Evolutionary conservation across 2,797 vertebrate species (phyloP), one percentile per base, ranked within the genome.

Genomic region (Pampus argenteus): DNA sequence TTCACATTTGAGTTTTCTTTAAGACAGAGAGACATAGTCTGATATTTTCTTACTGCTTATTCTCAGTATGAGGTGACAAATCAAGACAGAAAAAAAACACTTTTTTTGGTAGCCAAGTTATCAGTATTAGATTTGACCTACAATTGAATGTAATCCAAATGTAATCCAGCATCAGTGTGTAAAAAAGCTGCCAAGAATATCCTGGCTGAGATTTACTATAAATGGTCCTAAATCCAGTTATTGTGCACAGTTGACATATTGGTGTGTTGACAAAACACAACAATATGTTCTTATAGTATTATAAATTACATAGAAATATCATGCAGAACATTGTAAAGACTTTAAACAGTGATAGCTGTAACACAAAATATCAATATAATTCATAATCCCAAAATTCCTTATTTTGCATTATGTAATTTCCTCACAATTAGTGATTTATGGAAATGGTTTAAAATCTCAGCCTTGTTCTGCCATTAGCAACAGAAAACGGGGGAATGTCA

Each of bases 181-280:
- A 50, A 31, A 58, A 67, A 71, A 59, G 18, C 38, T 40, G 38
- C 13, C 38, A 4, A 70, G 28, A 54, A 38, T 38, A 40, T 86
- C 82, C 73, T 34, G 77, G 66, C n/a, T 81, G 66, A 84, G 74
- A 77, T 1, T 66, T 60, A 52, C 64, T 78, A 36, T 68, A 57
- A 79, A 75, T 69, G 76, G 51, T 36, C 36, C 26, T 76, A 74
- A 88, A 82, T 88, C 79, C 71, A 29, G 47, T 65, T 31, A 78
- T 44, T 78, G 70, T 72, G 50, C 61, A 55, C 64, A 67, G 73
- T 76, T 69, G 66, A 78, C 67, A 59, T 62, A 55, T 77, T 56
- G 47, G 25, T 52, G 25, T 52, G 67, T 34, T 67, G 61, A 65
- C 62, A 40, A 74, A 55, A 49, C 66, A 64, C 58, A 66, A 62